Base-by-base conservation (phyloP, 2,797 vertebrate species). In the Echeneis naucrates region DNA sequence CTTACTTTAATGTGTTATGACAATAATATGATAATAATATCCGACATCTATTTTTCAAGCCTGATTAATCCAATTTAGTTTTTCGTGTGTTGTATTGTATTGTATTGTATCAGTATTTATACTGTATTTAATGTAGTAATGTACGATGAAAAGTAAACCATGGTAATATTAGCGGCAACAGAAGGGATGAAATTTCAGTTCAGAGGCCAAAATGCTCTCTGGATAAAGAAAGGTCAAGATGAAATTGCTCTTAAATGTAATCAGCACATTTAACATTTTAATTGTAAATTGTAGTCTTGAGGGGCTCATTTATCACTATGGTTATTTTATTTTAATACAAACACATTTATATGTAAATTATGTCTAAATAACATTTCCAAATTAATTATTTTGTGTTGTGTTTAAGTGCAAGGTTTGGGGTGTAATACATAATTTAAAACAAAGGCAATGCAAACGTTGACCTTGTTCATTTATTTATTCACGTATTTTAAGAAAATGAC, bases 271-370 rank as follows among this genome's bases (percentile, higher is more conserved):
- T 95, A 94, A 95, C 95, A 96, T 95, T 95, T 95, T 95, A 95
- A 96, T 94, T 95, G 93, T 94, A 95, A 96, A 95, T 92, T 92
- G 90, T 78, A 92, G 93, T 95, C 96, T 97, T 91, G 92, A 93
- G 95, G 95, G 95, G 90, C 85, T 95, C 90, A 95, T 95, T 95
- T 95, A 90, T 81, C 86, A 93, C 92, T 88, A 80, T 80, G 88
- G 90, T 91, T 91, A 94, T 95, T 93, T 90, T 88, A 81, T 92
- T 92, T 90, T 83, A 82, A 88, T 92, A 91, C 88, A 93, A 95
- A 92, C 89, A 89, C 94, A 97, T 97, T 97, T 96, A 95, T 95
- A 96, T 97, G 95, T 94, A 97, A 98, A 97, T 97, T 84, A 94
- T 95, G 94, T 92, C 93, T 90, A 94, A 95, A 94, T 94, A 95